Evolutionary conservation across 2,113 vertebrate species (phyloP), one percentile per base, ranked within the genome.

Genomic region (Atractosteus spatula): DNA sequence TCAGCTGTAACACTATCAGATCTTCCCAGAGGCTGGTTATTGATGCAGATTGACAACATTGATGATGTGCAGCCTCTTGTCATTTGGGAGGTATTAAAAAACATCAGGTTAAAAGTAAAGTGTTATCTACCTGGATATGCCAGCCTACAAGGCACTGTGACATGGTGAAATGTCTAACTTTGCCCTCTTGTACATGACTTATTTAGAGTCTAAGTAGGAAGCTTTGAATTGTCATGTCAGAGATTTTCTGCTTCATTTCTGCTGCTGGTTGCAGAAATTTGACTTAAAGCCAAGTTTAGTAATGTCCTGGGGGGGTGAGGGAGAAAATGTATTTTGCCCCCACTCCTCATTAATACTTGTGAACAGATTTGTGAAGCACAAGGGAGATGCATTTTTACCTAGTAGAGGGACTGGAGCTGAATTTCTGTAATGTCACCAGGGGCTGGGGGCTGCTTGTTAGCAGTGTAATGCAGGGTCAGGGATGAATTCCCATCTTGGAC

Each of bases 11-110:
- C 63, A 59, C 12, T 12, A 43, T 55, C 55, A n/a, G 8, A 13
- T 74, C 66, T 69, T 11, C 44, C 72, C 29, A 45, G 66, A 74
- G 72, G 66, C 66, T 14, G 16, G 62, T 59, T 68, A 62, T 62
- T 74, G 66, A 51, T 68, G 72, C 42, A 42, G 72, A 42, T 57
- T 72, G 66, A 72, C 44, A 72, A 13, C 64, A 10, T 63, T 7
- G 12, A 42, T 57, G 43, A 12, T 62, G 41, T 43, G 43, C 64
- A 44, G 41, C 10, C 55, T 41, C 55, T 61, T 41, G 41, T 73
- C 55, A 6, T 16, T 12, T 44, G 65, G 16, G 66, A 55, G 41
- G 14, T 54, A 17, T 57, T 17, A 62, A 55, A 56, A 56, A 54
- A 55, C 55, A 61, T 67, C 55, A 73, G 71, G 65, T 44, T 73